Evolutionary conservation across 2,797 vertebrate genomes (phyloP).

Genomic region (Tangara arthus): DNA sequence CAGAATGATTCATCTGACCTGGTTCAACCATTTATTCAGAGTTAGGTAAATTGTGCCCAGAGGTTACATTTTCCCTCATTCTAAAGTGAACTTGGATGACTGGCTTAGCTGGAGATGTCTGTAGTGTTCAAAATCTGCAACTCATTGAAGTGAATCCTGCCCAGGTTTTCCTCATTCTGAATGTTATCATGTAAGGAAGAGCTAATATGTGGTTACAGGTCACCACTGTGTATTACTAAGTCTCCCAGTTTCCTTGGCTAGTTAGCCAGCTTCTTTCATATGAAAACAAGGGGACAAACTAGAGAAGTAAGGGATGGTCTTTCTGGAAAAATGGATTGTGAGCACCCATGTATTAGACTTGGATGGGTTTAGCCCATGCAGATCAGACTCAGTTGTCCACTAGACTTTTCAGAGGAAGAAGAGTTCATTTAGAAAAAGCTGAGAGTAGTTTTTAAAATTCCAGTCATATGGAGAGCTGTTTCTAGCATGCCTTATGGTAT

Average conservation of each 20-base stretch:
- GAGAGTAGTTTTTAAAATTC: neutral
- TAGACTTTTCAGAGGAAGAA: neutral
- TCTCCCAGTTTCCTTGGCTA: neutral
- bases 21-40: neutral
- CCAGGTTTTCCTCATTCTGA: neutral
- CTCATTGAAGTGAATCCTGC: neutral
- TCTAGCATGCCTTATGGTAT: neutral
- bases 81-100: neutral
- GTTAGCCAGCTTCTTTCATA: neutral
- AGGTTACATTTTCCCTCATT: neutral
- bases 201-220: neutral
- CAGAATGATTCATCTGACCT: neutral
- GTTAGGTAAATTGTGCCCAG: neutral
- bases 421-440: neutral
- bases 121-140: neutral
- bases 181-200: neutral
- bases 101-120: neutral
- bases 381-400: neutral
- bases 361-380: neutral
- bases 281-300: neutral
- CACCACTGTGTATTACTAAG: neutral
- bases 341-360: neutral
- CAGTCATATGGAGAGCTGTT: neutral
- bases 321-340: neutral
- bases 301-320: neutral